Evolutionary conservation across 2,888 invertebrate genomes (phyloP).

Genomic region (Stenoptilia bipunctidactyla): DNA sequence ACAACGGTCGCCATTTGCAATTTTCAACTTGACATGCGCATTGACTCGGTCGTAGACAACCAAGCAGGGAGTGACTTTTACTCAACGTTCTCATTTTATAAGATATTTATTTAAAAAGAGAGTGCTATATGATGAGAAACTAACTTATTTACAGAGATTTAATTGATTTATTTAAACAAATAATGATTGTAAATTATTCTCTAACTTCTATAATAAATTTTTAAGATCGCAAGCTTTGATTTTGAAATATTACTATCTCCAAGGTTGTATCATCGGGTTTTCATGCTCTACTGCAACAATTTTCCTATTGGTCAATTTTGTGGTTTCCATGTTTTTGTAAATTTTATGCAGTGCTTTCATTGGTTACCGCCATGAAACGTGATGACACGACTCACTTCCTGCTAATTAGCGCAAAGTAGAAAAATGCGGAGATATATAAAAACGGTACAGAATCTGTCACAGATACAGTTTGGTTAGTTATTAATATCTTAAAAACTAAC

Average conservation of each 20-base stretch:
- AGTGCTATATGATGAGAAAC: too few relatives aligned
- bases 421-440: too few relatives aligned
- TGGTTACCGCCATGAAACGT: slow-evolving; percentile 56
- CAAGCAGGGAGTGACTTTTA: slow-evolving; percentile 31
- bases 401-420: slow-evolving; percentile 18
- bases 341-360: slow-evolving; percentile 29
- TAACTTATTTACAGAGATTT: too few relatives aligned
- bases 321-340: slow-evolving; percentile 50
- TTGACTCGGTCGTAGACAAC: slow-evolving; percentile 57
- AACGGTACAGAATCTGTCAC: too few relatives aligned
- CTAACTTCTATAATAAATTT: too few relatives aligned
- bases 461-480: too few relatives aligned
- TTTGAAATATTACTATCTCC: slow-evolving; percentile 22
- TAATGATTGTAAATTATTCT: too few relatives aligned
- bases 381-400: slow-evolving; percentile 59
- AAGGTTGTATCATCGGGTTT: slow-evolving; percentile 34
- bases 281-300: slow-evolving; percentile 52
- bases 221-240: slow-evolving; percentile 7
- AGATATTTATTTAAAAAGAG: slow-evolving; percentile 11
- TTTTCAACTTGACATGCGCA: slow-evolving; percentile 86
- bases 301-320: slow-evolving; percentile 40
- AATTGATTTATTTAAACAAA: too few relatives aligned
- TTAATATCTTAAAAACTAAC: too few relatives aligned
- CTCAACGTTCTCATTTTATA: slow-evolving; percentile 35
- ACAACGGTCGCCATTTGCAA: slow-evolving; percentile 99